These are phyloP conservation scores for Vollenhovia emeryi DNA, from an alignment of 1,140 invertebrate species.

Conservation along the genomic window DNA sequence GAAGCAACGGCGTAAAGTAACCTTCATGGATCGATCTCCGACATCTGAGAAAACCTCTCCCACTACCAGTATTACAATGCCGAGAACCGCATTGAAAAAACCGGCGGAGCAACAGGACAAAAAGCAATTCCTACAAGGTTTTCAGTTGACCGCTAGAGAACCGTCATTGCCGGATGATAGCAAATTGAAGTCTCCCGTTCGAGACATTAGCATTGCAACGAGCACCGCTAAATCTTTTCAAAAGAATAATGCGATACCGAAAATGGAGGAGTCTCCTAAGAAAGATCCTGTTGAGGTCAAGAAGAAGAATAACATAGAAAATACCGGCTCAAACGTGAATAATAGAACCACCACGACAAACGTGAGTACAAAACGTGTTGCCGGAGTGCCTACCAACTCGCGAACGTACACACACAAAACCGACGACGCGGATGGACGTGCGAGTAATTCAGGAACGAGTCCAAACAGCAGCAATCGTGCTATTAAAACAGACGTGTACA, in stretches of 20 bases:
- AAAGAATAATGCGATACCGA: background rate
- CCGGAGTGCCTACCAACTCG: conserved; percentile 18
- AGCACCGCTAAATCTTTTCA: background rate
- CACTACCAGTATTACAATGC: background rate
- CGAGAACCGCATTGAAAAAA: conserved; percentile 67
- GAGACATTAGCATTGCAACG: background rate
- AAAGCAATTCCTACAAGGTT: conserved; percentile 79
- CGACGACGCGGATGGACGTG: conserved; percentile 35
- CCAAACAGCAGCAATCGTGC: conserved; percentile 13
- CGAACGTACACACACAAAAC: conserved; percentile 48
- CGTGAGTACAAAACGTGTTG: background rate
- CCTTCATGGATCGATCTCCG: conserved; percentile 69
- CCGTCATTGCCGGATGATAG: background rate
- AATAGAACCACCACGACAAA: conserved; percentile 16
- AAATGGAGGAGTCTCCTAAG: conserved; percentile 20
- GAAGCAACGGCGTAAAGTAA: conserved; percentile 78
- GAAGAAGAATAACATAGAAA: conserved; percentile 58
- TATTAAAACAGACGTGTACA: conserved; percentile 77
- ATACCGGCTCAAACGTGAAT: background rate
- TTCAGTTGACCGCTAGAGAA: conserved; percentile 75
- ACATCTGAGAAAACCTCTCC: conserved; percentile 36
- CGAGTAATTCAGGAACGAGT: conserved; percentile 30
- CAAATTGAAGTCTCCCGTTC: background rate
- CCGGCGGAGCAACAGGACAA: conserved; percentile 75
- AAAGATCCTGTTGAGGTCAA: conserved; percentile 25